A percentile compares a stretch with the other conserved stretches of the same genome.
Conservation (phyloP, 2,113 vertebrate species). For the Sturnus vulgaris region DNA sequence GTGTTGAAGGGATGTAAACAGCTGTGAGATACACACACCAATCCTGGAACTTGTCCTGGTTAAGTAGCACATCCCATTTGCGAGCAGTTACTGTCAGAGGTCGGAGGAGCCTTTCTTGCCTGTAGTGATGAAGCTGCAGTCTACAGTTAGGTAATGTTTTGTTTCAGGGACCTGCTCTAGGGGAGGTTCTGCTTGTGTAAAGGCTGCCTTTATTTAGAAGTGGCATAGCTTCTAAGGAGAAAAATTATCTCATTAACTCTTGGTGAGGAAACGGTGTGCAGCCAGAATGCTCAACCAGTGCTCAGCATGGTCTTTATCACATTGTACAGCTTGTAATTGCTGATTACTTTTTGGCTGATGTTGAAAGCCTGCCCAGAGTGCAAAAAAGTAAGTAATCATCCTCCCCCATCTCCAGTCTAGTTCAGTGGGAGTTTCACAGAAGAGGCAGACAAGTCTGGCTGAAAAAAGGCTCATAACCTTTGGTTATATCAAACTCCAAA, state of each 20-base stretch:
- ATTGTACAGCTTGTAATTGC: not conserved
- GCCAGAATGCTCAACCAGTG: not conserved
- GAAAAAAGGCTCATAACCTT: not conserved
- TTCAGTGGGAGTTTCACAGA: not conserved
- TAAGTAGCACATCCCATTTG: not conserved
- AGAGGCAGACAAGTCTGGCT: not conserved
- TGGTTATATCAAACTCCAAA: not conserved
- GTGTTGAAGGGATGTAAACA: not conserved
- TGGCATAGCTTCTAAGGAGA: not conserved
- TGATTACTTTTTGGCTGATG: not conserved
- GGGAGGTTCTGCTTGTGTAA: not conserved
- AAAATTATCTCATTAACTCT: not conserved
- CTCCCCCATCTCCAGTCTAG: not conserved
- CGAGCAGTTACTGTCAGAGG: not conserved
- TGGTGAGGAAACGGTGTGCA: not conserved
- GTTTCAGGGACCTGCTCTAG: not conserved
- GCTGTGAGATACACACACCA: not conserved
- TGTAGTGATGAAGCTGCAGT: not conserved
- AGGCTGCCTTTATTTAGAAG: not conserved
- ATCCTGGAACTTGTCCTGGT: not conserved
- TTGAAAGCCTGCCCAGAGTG: conserved; percentile 21
- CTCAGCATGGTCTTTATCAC: not conserved
- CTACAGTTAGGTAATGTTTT: not conserved
- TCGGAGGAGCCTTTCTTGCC: not conserved
- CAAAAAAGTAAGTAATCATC: not conserved